phyloP scores from a whole-genome alignment of 2,113 vertebrate species.

The Gorsachius goisagi region DNA sequence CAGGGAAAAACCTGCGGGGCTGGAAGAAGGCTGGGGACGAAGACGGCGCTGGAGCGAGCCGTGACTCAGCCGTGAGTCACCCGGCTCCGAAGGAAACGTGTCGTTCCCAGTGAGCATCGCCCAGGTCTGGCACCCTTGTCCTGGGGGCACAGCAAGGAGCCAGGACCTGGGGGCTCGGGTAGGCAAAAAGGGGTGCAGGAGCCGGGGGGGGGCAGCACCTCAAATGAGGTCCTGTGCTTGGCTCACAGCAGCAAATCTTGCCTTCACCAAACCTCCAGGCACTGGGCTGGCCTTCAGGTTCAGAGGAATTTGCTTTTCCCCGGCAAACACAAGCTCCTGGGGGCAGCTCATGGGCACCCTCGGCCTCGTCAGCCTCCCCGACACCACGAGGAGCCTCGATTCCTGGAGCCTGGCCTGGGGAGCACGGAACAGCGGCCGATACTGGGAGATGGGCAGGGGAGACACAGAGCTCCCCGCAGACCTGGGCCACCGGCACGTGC shows the following conservation, averaged over 20 bases:
- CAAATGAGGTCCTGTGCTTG: accelerated
- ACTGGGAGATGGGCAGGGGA: neutral
- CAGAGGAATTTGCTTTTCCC: neutral
- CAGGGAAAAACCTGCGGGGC: accelerated
- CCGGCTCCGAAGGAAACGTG: neutral
- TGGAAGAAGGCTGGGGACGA: neutral
- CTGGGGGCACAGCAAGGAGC: neutral
- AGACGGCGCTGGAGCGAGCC: accelerated
- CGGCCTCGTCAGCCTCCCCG: accelerated
- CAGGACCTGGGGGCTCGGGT: neutral
- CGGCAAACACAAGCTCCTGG: neutral
- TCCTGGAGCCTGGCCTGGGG: accelerated
- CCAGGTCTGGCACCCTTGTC: neutral
- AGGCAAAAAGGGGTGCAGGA: neutral
- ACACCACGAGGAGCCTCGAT: accelerated
- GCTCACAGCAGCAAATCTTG: accelerated
- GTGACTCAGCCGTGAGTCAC: conserved; percentile 34
- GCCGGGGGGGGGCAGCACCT: neutral
- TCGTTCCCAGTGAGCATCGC: neutral
- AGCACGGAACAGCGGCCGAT: accelerated
- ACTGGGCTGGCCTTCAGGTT: neutral
- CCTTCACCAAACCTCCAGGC: neutral
- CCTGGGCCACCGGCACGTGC: accelerated
- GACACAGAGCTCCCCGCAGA: neutral
- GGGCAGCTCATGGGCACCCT: neutral